Evolutionary conservation across 2,113 vertebrate genomes (phyloP), one percentile per base, ranked within the genome.

Genomic region (Saccopteryx bilineata): DNA sequence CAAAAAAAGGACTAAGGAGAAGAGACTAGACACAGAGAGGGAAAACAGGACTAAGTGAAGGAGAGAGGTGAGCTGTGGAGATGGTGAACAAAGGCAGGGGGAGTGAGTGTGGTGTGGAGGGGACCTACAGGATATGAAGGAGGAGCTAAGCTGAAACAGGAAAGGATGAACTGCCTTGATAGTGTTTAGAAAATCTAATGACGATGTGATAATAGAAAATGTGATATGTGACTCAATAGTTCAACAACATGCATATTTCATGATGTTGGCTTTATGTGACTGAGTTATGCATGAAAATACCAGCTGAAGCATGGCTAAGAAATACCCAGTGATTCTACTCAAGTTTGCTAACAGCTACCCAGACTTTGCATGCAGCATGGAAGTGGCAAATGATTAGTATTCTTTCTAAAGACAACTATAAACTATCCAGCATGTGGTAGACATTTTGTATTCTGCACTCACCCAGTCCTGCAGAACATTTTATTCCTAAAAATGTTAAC

Each of bases 171-270:
- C 24, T 56, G 7, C 48, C 50, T 92, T 61, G 39, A 63, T 10
- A 61, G 33, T 66, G 14, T 88, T 87, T 61, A 92, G 24, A 89
- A 63, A 94, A 93, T 69, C 50, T 61, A 80, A 95, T 66, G 84
- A 90, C 81, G 89, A 75, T 56, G 26, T 93, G 48, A 88, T 93
- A 92, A 90, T 69, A 58, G 88, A 82, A 92, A 88, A 68, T 87
- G n/a, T 90, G 71, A 33, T 23, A 68, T 65, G 54, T 84, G 85
- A 90, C 85, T 92, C 79, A 87, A 81, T 19, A 95, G 88, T 85
- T 90, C 85, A 92, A 56, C 66, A 61, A 52, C 26, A 90, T 71
- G 46, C 66, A 81, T 95, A 69, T 91, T 94, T 96, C 71, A 96
- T 90, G 93, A 90, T 75, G 24, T 83, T 31, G 33, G 60, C 33